Evolutionary conservation across 1,140 invertebrate species (phyloP), one percentile per base, ranked within the genome.

Genomic region (Drosophila cardini): DNA sequence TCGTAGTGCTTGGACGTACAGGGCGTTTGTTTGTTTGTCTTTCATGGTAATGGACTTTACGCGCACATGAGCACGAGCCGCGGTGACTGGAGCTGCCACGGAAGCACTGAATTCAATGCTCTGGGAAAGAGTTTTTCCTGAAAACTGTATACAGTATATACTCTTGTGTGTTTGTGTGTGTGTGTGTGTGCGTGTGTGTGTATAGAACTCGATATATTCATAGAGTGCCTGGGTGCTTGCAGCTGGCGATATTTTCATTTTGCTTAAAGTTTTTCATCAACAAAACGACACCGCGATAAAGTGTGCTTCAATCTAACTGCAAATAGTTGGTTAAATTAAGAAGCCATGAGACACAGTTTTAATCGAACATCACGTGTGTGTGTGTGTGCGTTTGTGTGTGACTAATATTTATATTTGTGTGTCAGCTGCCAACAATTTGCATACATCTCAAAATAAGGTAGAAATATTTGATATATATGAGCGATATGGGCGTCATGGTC

Each of bases 11-110:
- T 46, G 40, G 46, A 38, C 61, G 15, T 70, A 56, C 68, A 15
- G 48, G 30, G 42, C 52, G 73, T 65, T 58, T 81, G 82, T 85
- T 86, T 87, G 82, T 86, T 86, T 79, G 83, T 71, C 76, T 82
- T 87, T 82, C 83, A 86, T 82, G 82, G 81, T 86, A 82, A 87
- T 87, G 82, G 82, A 86, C 82, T 86, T 87, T 87, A 79, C 83
- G 83, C 78, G 56, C 72, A 78, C 67, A 72, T 79, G 76, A 65
- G 67, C 82, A 76, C 58, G 42, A 82, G 71, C 48, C 50, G 52
- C 11, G 46, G 21, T 50, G 46, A 18, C 21, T 34, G 9, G 43
- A 18, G 15, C 18, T 43, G 40, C 30, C 36, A 26, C 21, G 21
- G 21, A 26, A 26, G 21, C 21, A 26, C 21, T 26, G 21, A 26